Base-by-base conservation (phyloP, 2,797 vertebrate genomes). In the Yasuhikotakia modesta region DNA sequence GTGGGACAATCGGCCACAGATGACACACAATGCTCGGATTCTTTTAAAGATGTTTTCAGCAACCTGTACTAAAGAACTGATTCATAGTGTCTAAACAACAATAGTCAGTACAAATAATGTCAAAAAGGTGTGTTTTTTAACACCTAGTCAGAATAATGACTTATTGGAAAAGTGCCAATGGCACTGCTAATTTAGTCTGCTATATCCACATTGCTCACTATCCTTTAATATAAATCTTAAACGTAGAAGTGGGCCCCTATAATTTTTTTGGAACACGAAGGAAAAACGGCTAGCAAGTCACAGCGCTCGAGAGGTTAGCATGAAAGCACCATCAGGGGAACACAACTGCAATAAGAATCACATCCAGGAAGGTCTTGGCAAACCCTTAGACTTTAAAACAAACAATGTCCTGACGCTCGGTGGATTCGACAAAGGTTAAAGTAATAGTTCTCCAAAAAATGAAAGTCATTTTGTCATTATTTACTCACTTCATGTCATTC, bases 371-470 rank as follows among this genome's bases (percentile, higher is more conserved):
- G 67, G 87, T 86, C 85, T 85, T 89, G 85, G 86, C 91, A 88
- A 89, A 90, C 85, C 85, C 82, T 68, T 87, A 90, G 85, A 84
- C 85, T 87, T 90, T 91, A 90, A 93, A 93, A 91, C 91, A 92
- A 93, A 92, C 90, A 92, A 90, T 91, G 88, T 89, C 91, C 90
- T 86, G 88, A 86, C 87, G 86, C 87, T 77, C 85, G 80, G 89
- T 72, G 81, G 87, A 89, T 91, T 91, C 89, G 88, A 92, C 90
- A 92, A 88, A 92, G 90, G 91, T 93, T 93, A 60, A 60, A 60
- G 57, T 60, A 60, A 60, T 27, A 60, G 57, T 30, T 58, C 22
- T 58, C 55, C 55, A 11, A 11, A 58, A 58, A 24, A 58, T 27
- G 12, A 60, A 30, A 60, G n/a, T n/a, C n/a, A 5, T 30, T 8